These are phyloP conservation scores for Ctenomys sociabilis DNA, from an alignment of 2,113 vertebrate species.

Conservation along the genomic window DNA sequence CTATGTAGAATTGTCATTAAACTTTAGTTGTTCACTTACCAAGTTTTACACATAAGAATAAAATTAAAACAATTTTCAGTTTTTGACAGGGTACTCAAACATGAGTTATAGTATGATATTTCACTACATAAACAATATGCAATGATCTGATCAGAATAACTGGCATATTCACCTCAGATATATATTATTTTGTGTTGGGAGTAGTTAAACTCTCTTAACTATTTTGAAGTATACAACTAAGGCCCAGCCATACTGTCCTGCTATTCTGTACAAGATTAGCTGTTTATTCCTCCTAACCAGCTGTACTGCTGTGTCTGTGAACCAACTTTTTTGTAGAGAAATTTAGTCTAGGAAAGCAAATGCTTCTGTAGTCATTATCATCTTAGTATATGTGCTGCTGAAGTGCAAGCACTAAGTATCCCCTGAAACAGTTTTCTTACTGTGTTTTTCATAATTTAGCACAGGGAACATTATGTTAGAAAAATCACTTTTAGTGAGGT, in stretches of 20 bases:
- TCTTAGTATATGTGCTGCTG: neutral
- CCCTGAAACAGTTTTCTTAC: constrained; percentile 34
- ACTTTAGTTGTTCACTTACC: constrained; percentile 33
- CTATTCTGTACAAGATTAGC: neutral
- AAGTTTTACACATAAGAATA: neutral
- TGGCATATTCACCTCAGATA: neutral
- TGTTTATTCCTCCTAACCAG: neutral
- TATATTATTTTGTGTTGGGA: neutral
- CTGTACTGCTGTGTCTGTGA: neutral
- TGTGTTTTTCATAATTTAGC: constrained; percentile 17
- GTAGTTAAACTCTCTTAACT: neutral
- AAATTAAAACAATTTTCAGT: neutral
- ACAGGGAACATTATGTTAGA: neutral
- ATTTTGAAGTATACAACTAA: neutral
- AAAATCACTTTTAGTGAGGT: constrained; percentile 17
- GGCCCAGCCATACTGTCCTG: neutral
- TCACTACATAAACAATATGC: neutral
- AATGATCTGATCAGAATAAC: neutral
- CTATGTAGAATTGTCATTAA: neutral
- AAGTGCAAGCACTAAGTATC: neutral
- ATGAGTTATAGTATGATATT: neutral
- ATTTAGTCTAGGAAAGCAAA: constrained; percentile 41
- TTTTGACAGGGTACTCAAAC: neutral
- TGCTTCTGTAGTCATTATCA: neutral
- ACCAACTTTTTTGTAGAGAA: neutral